phyloP scores from a whole-genome alignment of 2,113 vertebrate species.

The Tragulus kanchil region DNA sequence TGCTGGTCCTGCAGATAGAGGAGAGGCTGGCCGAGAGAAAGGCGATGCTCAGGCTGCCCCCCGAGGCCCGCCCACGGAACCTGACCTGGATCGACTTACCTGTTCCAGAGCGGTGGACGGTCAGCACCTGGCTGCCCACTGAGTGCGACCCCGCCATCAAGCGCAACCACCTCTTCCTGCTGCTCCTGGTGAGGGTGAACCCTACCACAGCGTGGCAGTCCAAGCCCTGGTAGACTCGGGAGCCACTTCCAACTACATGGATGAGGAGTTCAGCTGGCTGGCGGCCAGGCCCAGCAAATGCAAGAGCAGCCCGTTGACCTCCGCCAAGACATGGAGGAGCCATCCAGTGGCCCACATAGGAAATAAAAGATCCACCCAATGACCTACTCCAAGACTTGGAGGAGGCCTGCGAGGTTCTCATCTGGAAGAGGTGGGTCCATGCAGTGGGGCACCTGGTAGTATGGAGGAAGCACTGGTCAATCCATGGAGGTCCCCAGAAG shows the following conservation, averaged over 20 bases:
- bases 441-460: background rate
- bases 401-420: slow-evolving; percentile 43
- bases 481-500: background rate
- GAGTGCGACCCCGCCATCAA: background rate
- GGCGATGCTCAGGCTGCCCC: slow-evolving; percentile 64
- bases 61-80: background rate
- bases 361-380: slow-evolving; percentile 77
- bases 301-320: slow-evolving; percentile 55
- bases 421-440: background rate
- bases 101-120: slow-evolving; percentile 67
- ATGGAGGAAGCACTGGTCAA: background rate
- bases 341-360: slow-evolving; percentile 68
- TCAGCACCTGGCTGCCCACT: slow-evolving; percentile 65
- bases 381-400: slow-evolving; percentile 82
- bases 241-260: slow-evolving; percentile 68
- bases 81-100: slow-evolving; percentile 64
- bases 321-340: slow-evolving; percentile 69
- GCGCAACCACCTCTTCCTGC: slow-evolving; percentile 65
- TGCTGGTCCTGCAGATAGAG: slow-evolving; percentile 76
- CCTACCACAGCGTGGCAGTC: slow-evolving; percentile 61
- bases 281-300: background rate
- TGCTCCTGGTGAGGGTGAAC: slow-evolving; percentile 73
- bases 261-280: slow-evolving; percentile 75
- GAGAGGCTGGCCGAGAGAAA: slow-evolving; percentile 68
- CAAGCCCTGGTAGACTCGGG: slow-evolving; percentile 68